phyloP scores from a whole-genome alignment of 2,113 vertebrate species.

The Elaphurus davidianus region DNA sequence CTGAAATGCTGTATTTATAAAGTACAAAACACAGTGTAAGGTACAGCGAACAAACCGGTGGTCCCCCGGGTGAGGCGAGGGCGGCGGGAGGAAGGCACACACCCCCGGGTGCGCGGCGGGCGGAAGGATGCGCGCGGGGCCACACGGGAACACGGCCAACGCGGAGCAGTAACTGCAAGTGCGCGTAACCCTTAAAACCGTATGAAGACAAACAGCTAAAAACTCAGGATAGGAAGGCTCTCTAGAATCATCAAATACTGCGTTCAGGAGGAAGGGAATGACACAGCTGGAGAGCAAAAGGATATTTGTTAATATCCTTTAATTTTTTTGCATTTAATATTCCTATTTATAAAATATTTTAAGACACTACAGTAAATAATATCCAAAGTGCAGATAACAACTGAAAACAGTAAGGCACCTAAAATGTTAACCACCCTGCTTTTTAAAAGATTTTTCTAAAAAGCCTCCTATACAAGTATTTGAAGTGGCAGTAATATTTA shows the following conservation, averaged over 20 bases:
- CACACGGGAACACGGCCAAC: not conserved
- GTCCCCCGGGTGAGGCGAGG: not conserved
- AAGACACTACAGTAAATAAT: not conserved
- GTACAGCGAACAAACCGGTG: not conserved
- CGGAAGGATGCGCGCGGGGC: fast-evolving
- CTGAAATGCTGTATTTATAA: not conserved
- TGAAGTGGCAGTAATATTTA: not conserved
- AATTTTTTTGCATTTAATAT: not conserved
- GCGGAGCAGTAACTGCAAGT: too few relatives aligned
- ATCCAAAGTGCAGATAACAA: not conserved
- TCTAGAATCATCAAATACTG: not conserved
- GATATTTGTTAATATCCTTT: not conserved
- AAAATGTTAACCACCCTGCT: not conserved
- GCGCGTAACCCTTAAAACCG: not conserved
- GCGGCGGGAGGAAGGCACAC: fast-evolving
- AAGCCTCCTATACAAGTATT: not conserved
- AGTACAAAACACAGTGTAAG: not conserved
- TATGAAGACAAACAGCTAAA: not conserved
- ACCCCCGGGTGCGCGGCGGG: not conserved
- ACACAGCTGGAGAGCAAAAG: not conserved
- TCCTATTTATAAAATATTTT: not conserved
- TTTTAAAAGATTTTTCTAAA: not conserved
- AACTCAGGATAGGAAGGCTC: not conserved
- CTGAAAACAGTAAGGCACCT: not conserved
- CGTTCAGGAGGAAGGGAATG: not conserved